Evolutionary conservation across 2,113 vertebrate genomes (phyloP), one percentile per base, ranked within the genome.

Genomic region (Psittacus erithacus): DNA sequence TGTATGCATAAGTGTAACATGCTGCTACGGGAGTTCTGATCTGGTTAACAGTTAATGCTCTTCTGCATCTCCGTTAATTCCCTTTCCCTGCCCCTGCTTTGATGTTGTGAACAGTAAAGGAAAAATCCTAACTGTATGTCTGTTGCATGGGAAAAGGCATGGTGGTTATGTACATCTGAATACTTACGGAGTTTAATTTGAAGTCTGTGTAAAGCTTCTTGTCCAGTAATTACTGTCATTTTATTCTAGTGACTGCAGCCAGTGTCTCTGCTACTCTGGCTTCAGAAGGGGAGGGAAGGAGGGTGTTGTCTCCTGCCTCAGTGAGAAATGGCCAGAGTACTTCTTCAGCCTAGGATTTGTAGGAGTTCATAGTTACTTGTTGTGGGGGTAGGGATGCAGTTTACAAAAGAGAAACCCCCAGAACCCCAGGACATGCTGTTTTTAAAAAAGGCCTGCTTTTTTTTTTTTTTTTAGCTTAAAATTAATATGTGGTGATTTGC

Each of bases 351-450:
- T 67, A 50, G 24, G 27, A 2, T 70, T 74, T 7, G 0, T 7
- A 17, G 46, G 39, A 44, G 5, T 59, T 81, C 31, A 3, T 17
- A 20, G 18, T 35, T 41, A 0, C 6, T 62, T 46, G 24, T 20
- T 41, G 25, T 9, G 4, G 31, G 22, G 24, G 6, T n/a, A 39
- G 19, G 11, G n/a, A 33, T 64, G 38, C 16, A 33, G 29, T 14
- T 25, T 57, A 4, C 23, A 22, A 41, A 79, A 64, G 41, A 68
- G 24, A 52, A 43, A 11, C 7, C 39, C 27, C 1, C 2, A 2
- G 35, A 35, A 27, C 1, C 0, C 2, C 43, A 80, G 38, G 83
- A 52, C 2, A 4, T 0, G 2, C 5, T 7, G 11, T 13, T 29
- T 85, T 60, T 17, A 11, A 38, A 85, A 75, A 62, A 46, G 8